Evolutionary conservation across 2,797 vertebrate species (phyloP), one percentile per base, ranked within the genome.

Genomic region (Cygnus olor): DNA sequence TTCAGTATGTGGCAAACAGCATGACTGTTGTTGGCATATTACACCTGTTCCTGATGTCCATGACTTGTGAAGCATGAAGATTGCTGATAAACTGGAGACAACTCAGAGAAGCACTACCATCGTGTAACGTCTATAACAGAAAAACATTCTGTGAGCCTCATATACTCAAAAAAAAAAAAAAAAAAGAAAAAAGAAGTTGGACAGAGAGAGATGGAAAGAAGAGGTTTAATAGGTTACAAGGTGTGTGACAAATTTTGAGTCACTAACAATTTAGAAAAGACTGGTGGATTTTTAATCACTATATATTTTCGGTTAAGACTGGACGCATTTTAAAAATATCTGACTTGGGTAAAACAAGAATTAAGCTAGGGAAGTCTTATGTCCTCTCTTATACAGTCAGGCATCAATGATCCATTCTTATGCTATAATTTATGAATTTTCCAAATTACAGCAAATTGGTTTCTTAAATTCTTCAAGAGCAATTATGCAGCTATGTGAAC

Each of bases 391-490:
- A 45, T 30, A 58, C 19, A 70, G 32, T n/a, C 70, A 58, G 42
- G 20, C 56, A 86, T 63, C 68, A 90, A 42, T 32, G 71, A 86
- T 42, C 44, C 12, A 34, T 90, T 92, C 64, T 82, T 80, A 36
- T 7, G 11, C 6, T 84, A 11, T 49, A 86, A 95, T 90, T 85
- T 54, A 70, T 89, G 30, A 85, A 77, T 93, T 93, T 95, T 81
- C 19, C 49, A 61, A 85, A 92, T 81, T 66, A 76, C 27, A 82
- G 74, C 10, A 77, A 38, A 90, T 66, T 27, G 80, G 15, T 2
- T 49, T 83, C 86, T 95, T 87, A 70, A 16, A 34, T 82, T 90
- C 60, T 77, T 87, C 56, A 78, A 11, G 71, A 72, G 54, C 8
- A 91, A 74, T 85, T 93, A 74, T 64, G 80, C 74, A 95, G 64